Evolutionary conservation across 2,113 vertebrate genomes (phyloP).

Genomic region (Mirza zaza): DNA sequence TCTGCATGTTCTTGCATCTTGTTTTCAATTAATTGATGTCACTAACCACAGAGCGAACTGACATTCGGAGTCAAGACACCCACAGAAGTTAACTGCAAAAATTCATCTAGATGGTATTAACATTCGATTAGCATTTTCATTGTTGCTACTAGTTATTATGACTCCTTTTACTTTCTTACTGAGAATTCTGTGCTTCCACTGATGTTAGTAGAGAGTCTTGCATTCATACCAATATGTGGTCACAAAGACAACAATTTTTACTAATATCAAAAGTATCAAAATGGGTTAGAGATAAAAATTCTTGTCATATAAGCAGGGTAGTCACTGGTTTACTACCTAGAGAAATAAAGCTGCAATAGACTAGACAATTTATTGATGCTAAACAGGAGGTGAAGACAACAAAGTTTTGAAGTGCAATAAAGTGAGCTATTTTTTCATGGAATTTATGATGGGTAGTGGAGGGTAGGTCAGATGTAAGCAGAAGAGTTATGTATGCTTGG

Average conservation of each 20-base stretch:
- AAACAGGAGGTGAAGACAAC: background rate
- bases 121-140: background rate
- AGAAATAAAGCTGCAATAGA: background rate
- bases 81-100: slow-evolving; percentile 22
- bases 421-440: background rate
- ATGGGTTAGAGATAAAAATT: background rate
- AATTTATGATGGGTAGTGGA: background rate
- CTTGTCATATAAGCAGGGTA: background rate
- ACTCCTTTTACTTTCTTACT: background rate
- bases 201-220: background rate
- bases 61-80: slow-evolving; percentile 48
- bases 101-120: background rate
- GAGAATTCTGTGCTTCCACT: background rate
- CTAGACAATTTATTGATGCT: background rate
- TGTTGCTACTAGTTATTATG: background rate
- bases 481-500: background rate
- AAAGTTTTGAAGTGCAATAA: background rate
- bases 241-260: background rate
- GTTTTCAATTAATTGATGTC: slow-evolving; percentile 62
- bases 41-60: slow-evolving; percentile 59
- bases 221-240: background rate
- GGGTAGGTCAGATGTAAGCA: background rate
- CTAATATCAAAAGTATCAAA: background rate
- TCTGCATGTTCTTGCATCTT: slow-evolving; percentile 40
- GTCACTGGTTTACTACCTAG: background rate